phyloP scores from a whole-genome alignment of 2,113 vertebrate genomes.

The Siniperca chuatsi region DNA sequence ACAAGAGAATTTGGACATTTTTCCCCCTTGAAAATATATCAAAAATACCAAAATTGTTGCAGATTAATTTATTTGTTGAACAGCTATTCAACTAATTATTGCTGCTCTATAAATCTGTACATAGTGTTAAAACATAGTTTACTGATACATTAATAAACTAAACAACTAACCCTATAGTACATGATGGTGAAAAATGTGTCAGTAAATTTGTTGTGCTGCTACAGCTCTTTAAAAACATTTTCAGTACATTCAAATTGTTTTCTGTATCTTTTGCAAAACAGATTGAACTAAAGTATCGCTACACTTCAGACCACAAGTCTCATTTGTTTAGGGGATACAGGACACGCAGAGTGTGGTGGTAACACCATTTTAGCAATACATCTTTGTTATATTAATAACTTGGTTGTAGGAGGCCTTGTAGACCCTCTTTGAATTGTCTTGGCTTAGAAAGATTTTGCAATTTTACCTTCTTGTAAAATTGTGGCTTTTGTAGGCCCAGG shows the following conservation, averaged over 20 bases:
- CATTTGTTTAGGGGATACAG: not conserved
- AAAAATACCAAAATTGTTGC: not conserved
- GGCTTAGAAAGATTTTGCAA: not conserved
- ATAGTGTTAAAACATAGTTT: not conserved
- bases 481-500: not conserved
- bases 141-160: not conserved
- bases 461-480: slow-evolving; percentile 26
- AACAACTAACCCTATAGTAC: too few relatives aligned
- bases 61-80: not conserved
- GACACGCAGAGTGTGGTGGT: not conserved
- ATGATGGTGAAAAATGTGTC: not conserved
- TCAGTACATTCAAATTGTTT: not conserved
- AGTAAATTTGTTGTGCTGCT: not conserved
- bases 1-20: not conserved
- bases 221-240: not conserved
- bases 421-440: not conserved
- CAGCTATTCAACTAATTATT: not conserved
- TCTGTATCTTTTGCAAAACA: not conserved
- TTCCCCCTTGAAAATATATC: not conserved
- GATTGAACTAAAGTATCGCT: not conserved
- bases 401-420: not conserved
- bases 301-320: not conserved
- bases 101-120: not conserved
- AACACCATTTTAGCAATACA: not conserved
- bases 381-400: not conserved